Base-by-base conservation (phyloP, 2,888 invertebrate species). In the Nymphalis urticae region DNA sequence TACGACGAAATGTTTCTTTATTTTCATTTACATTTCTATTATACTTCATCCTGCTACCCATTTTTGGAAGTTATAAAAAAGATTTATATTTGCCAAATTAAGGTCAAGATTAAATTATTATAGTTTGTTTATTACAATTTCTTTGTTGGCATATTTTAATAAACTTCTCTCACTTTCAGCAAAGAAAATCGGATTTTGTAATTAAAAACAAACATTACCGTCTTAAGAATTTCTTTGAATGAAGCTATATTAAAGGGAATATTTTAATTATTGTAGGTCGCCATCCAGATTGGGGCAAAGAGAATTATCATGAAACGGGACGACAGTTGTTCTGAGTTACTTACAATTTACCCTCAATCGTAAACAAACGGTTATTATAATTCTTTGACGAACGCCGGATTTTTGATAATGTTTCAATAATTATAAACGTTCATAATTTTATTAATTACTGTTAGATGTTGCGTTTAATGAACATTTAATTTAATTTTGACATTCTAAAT, bases 221-320 rank as follows among this genome's bases (percentile, higher is more conserved):
- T 81, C 77, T 79, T 75, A 73, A 80, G 76, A 80, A 81, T 79
- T 81, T 76, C 77, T 79, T 77, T 73, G 75, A 76, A 76, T 73
- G 76, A 76, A 78, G 78, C 79, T 76, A 72, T 82, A 83, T 81
- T 83, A 79, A 80, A 81, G 77, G 79, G 78, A 82, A 82, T 82
- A 82, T 85, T 85, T 81, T 80, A 80, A 82, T 84, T 82, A 85
- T 80, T 81, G 80, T 83, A 81, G 77, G 81, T 74, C 77, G 75
- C 72, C 76, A 79, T 77, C 73, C 75, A 77, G 73, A 75, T 72
- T 74, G 65, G 72, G 73, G 73, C 67, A 53, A 70, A 72, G 69
- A 68, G 73, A 73, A 75, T 76, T 74, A 76, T 75, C 75, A 77
- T 78, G 76, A 76, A 82, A 76, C 71, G 73, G 69, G 76, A 76